These are phyloP conservation scores for Macropis europaea DNA, from an alignment of 2,888 invertebrate genomes.

Conservation along the genomic window DNA sequence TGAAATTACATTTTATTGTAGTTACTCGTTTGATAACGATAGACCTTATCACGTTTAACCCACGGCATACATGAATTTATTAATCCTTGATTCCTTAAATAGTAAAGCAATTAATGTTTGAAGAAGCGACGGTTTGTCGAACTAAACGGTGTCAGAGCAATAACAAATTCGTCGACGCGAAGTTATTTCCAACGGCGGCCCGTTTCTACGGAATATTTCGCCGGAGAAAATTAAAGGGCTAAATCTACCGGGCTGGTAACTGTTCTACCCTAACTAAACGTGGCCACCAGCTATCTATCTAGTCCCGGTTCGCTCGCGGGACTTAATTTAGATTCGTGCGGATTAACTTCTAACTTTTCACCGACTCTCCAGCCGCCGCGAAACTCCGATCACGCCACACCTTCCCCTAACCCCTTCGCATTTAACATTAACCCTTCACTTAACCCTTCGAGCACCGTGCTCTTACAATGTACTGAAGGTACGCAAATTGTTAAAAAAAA, in stretches of 20 bases:
- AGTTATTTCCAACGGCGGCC: constrained; percentile 7
- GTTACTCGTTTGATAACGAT: no score
- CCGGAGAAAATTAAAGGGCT: constrained; percentile 38
- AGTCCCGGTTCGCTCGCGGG: constrained; percentile 29
- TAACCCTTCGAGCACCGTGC: no score
- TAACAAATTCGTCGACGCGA: neutral
- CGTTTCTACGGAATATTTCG: constrained; percentile 22
- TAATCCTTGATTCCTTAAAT: neutral
- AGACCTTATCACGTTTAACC: no score
- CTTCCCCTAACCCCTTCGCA: neutral
- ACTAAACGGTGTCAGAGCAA: no score
- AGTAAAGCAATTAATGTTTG: no score
- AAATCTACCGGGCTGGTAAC: constrained; percentile 29
- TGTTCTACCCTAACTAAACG: constrained; percentile 37
- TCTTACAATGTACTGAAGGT: no score
- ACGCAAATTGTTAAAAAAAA: no score
- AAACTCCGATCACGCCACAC: constrained; percentile 32
- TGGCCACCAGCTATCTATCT: constrained; percentile 46
- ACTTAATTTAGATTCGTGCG: constrained; percentile 52
- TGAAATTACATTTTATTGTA: no score
- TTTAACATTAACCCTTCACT: no score
- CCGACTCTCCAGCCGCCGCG: constrained; percentile 16
- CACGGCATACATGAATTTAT: neutral
- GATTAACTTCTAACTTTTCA: constrained; percentile 53
- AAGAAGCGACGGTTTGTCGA: no score